Base-by-base conservation (phyloP, 64 coral and sea anemone genomes). In the Montipora sp. region DNA sequence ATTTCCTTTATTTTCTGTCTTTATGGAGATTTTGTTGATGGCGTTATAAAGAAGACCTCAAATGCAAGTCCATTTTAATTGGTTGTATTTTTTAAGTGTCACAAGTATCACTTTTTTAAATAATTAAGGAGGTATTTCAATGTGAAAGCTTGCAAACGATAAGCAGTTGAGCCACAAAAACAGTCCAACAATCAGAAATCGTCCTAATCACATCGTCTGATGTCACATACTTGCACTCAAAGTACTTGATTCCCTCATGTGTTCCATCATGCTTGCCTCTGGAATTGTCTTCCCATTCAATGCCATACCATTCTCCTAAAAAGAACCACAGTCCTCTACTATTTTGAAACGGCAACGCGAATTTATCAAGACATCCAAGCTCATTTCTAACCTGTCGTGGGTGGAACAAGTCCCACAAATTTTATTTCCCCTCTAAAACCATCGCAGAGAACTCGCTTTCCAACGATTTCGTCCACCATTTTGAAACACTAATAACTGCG, bases 261-360 rank as follows among this genome's bases (percentile, higher is more conserved):
- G 78, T 95, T 71, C 98, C 98, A 48, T 95, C 86, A 74, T 99
- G 98, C 75, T 99, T 99, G 36, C 98, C 98, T 89, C 98, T 95
- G 19, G 78, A 83, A 16, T 79, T 73, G 27, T 92, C 94, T 73
- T 99, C 98, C 98, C 98, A 99, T 19, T 99, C 98, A 76, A 99
- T 55, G 27, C 98, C 98, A 90, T 88, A 93, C 98, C 98, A 99
- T 43, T 94, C 84, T 51, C 89, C 95, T 97, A 45, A 5, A 79
- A 55, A 85, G 18, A 48, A 22, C 3, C 12, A 78, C 3, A 78
- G 46, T 50, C 60, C 0, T 63, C 3, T 16, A 15, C 11, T 16
- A 16, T 63, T 63, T 15, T 63, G 14, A 3, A 63, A 15, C 11
- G 60, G 9, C 9, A 63, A 63, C 53, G 53, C 8, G 3, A 8